These are phyloP conservation scores for Scopus umbretta DNA, from an alignment of 2,113 vertebrate species.

Conservation along the genomic window DNA sequence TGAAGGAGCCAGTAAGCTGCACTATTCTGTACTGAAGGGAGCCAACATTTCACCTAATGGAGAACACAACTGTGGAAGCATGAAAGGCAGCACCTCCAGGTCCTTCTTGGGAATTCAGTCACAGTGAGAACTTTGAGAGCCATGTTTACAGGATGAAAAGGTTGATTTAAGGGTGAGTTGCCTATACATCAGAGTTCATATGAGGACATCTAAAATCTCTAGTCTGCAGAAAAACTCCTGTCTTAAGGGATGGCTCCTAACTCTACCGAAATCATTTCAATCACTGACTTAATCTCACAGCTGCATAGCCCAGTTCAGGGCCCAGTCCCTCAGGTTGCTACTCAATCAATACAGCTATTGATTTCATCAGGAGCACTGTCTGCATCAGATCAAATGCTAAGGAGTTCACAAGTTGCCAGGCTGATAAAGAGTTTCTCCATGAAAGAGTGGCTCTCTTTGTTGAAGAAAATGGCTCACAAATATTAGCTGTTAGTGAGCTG, in stretches of 20 bases:
- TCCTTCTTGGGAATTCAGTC: neutral
- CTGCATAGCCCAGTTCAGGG: neutral
- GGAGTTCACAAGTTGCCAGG: neutral
- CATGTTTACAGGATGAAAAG: neutral
- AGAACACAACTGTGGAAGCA: neutral
- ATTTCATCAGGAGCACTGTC: slow-evolving; percentile 19
- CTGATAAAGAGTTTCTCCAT: slow-evolving; percentile 20
- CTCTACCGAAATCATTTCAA: slow-evolving; percentile 16
- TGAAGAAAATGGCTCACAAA: neutral
- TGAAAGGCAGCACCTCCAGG: neutral
- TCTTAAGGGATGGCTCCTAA: neutral
- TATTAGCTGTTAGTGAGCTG: neutral
- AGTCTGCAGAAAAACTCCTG: neutral
- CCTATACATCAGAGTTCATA: neutral
- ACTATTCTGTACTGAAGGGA: neutral
- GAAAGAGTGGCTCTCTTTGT: neutral
- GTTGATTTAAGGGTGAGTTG: neutral
- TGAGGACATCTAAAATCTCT: neutral
- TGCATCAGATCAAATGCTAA: slow-evolving; percentile 14
- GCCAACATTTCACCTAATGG: neutral
- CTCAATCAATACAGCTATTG: slow-evolving; percentile 14
- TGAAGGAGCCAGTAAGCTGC: neutral
- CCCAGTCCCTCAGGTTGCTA: neutral
- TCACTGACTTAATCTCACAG: neutral
- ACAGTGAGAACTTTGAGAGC: neutral